Conservation (phyloP, 1,140 invertebrate species). For the Heliothis subflexa region DNA sequence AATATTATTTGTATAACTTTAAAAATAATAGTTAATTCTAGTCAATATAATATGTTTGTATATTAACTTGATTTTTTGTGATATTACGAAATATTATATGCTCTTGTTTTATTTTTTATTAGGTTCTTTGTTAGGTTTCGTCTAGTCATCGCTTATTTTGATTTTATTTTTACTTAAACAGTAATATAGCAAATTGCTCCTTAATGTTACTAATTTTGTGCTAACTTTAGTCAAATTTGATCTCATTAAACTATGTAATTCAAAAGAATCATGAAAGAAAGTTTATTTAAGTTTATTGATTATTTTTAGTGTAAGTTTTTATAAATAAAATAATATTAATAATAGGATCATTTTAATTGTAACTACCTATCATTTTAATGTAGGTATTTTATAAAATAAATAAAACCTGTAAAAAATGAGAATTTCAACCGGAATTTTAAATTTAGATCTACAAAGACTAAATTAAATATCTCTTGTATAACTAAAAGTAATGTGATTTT, state of each 20-base stretch:
- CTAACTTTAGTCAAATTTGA: neutral
- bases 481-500: too few species aligned
- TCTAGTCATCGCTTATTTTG: too few species aligned
- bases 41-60: neutral
- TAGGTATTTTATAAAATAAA: neutral
- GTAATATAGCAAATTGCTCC: neutral
- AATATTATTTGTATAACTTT: conserved; percentile 17
- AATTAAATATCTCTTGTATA: too few species aligned
- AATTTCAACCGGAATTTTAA: neutral
- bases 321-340: conserved; percentile 9
- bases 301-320: conserved; percentile 23
- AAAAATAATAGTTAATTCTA: neutral
- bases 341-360: conserved; percentile 11
- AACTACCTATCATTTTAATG: neutral
- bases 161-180: too few species aligned
- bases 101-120: neutral
- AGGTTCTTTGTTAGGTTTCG: too few species aligned
- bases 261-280: neutral
- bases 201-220: neutral
- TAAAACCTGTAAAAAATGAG: neutral
- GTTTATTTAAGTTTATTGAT: neutral
- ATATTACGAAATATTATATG: neutral
- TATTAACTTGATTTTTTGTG: neutral
- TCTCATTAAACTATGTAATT: neutral
- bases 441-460: too few species aligned